Evolutionary conservation across 2,888 invertebrate species (phyloP), one percentile per base, ranked within the genome.

Genomic region (Drosophila macrospina): DNA sequence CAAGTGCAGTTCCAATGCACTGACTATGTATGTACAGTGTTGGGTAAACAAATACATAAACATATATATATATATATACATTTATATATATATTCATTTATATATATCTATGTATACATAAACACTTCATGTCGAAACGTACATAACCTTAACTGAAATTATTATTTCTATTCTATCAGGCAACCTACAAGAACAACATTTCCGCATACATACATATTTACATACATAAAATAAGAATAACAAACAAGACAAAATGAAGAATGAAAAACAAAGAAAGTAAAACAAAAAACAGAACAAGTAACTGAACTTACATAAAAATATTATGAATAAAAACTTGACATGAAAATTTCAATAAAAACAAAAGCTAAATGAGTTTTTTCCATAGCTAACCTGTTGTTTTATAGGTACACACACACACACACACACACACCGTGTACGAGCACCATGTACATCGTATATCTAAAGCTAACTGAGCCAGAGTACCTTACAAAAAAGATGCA

Each of bases 261-360:
- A 44, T 20, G 28, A 15, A 7, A 42, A 52, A 52, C 42, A 45
- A 62, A 32, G 15, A 57, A 48, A 24, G 34, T 28, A 48, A 39
- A 32, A 30, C 24, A 39, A 34, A 28, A 32, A 67, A n/a, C n/a
- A n/a, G n/a, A 60, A 63, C 15, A 72, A 66, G 55, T 66, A 86
- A 84, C 75, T 78, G 75, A 80, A 85, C 69, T 81, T 87, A 73
- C 76, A 87, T 76, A 85, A 85, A 78, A 79, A 83, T 88, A 88
- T 86, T 88, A 83, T 64, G 51, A 83, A 86, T 68, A 86, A 82
- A 70, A 63, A 60, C 32, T 67, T 74, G 80, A 77, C 64, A 79
- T 62, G 65, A 70, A 72, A 69, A 72, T 74, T 74, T 76, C 60
- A 76, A 82, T 71, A 80, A 76, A 75, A 78, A 64, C 51, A 24